Conservation (phyloP, 2,113 vertebrate genomes). For the Phylloscopus trochilus region DNA sequence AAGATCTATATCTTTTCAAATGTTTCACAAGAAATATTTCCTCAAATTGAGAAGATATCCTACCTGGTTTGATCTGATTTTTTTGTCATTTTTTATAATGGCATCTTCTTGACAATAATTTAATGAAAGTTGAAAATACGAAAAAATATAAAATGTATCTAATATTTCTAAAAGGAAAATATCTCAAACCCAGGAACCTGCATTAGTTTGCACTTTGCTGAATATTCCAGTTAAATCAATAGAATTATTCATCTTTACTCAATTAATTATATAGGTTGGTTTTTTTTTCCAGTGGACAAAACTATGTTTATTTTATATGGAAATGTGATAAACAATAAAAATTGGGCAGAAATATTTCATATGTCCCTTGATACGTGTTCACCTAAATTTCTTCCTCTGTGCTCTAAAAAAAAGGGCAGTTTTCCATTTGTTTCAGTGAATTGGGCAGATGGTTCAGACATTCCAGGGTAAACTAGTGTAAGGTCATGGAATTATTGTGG, state of each 20-base stretch:
- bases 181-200: not conserved
- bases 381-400: not conserved
- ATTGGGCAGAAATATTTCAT: not conserved
- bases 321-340: not conserved
- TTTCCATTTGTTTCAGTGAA: not conserved
- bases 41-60: not conserved
- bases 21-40: not conserved
- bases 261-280: not conserved
- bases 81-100: not conserved
- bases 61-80: not conserved
- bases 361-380: not conserved
- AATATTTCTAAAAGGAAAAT: not conserved
- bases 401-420: not conserved
- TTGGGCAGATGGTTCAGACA: not conserved
- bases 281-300: not conserved
- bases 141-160: not conserved
- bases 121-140: not conserved
- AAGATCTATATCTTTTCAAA: slow-evolving; percentile 13
- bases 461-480: not conserved
- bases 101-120: not conserved
- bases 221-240: not conserved
- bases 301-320: not conserved
- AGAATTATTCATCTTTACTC: not conserved
- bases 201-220: not conserved
- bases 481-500: not conserved